A percentile compares a stretch with the other conserved stretches of the same genome.
Conservation (phyloP, 1,140 invertebrate species). For the Drosophila nannoptera region DNA sequence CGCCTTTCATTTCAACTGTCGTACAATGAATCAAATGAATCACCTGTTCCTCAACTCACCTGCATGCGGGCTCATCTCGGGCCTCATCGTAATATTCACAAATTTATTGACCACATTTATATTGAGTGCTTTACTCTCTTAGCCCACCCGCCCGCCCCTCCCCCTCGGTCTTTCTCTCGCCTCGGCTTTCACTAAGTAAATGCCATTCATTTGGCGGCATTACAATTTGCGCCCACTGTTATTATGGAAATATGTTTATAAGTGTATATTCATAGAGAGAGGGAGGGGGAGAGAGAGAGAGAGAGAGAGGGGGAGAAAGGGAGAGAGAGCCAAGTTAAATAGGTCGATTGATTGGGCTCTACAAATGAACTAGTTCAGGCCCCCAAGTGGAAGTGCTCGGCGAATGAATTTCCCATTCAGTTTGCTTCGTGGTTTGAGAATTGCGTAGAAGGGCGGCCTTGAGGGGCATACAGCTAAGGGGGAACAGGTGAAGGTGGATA, state of each 20-base stretch:
- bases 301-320: no score
- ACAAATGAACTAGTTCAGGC: no score
- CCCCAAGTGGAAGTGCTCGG: no score
- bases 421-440: neutral
- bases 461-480: neutral
- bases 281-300: no score
- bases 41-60: slow-evolving; percentile 39
- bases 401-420: no score
- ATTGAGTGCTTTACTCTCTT: neutral
- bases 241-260: slow-evolving; percentile 7
- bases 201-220: slow-evolving; percentile 24
- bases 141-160: no score
- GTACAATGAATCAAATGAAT: slow-evolving; percentile 36
- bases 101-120: neutral
- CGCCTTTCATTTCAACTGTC: slow-evolving; percentile 36
- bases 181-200: slow-evolving; percentile 48
- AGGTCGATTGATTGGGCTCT: neutral
- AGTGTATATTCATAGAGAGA: neutral
- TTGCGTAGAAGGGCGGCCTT: neutral
- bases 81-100: neutral
- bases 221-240: slow-evolving; percentile 22
- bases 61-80: slow-evolving; percentile 3
- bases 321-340: no score
- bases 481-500: no score
- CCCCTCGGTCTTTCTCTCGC: neutral